Conservation (phyloP, 2,888 invertebrate species). For the Hydriomena furcata region DNA sequence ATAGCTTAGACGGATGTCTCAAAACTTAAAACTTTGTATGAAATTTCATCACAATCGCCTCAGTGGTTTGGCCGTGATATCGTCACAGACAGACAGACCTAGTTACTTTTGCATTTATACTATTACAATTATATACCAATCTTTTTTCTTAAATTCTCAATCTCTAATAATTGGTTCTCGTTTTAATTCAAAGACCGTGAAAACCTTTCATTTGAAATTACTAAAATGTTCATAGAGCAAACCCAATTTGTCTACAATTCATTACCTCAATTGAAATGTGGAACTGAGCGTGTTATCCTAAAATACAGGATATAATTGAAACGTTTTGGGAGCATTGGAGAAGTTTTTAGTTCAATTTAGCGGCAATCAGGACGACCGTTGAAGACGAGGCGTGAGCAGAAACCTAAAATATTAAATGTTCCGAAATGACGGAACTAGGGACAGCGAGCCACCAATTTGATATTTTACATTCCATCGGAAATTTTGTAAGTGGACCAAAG, state of each 20-base stretch:
- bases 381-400: constrained; percentile 79
- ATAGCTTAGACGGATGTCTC: too few relatives aligned
- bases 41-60: too few relatives aligned
- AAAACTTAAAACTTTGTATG: too few relatives aligned
- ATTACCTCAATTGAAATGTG: constrained; percentile 24
- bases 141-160: too few relatives aligned
- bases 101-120: too few relatives aligned
- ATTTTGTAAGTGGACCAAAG: constrained; percentile 18
- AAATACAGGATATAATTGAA: constrained; percentile 74
- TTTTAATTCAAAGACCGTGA: too few relatives aligned
- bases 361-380: constrained; percentile 82
- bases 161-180: too few relatives aligned
- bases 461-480: constrained; percentile 51
- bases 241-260: constrained; percentile 25
- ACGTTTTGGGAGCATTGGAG: constrained; percentile 78
- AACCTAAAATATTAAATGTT: constrained; percentile 79
- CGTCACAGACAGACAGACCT: too few relatives aligned
- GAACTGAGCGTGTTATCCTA: constrained; percentile 43
- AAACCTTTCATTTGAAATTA: too few relatives aligned
- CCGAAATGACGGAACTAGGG: constrained; percentile 64
- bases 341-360: constrained; percentile 84
- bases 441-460: constrained; percentile 65
- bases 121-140: too few relatives aligned
- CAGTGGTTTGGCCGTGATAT: too few relatives aligned
- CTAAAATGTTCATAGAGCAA: background rate